These are phyloP conservation scores for Scaptomyza tumidula DNA, from an alignment of 2,888 invertebrate genomes.

Conservation along the genomic window DNA sequence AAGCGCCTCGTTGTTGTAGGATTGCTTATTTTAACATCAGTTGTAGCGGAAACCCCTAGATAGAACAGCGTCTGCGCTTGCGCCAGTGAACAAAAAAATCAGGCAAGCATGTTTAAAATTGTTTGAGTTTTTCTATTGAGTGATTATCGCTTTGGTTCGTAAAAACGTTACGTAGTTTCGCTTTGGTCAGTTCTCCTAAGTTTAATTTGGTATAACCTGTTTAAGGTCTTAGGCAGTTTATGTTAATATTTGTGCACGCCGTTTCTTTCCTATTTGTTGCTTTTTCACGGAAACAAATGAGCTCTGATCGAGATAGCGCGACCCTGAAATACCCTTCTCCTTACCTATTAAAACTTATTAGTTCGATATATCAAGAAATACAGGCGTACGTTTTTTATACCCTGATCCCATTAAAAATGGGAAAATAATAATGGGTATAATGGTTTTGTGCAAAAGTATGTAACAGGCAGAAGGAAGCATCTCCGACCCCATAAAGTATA, in stretches of 20 bases:
- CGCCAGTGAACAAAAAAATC: background rate
- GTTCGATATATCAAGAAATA: too few species aligned
- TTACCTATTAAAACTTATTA: too few species aligned
- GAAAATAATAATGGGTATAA: too few species aligned
- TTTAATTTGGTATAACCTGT: conserved; percentile 33
- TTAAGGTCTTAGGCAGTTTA: background rate
- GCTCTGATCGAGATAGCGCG: too few species aligned
- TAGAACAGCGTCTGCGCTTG: conserved; percentile 13
- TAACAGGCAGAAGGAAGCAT: too few species aligned
- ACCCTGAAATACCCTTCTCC: too few species aligned
- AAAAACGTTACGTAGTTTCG: conserved; percentile 16
- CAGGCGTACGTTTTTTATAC: too few species aligned
- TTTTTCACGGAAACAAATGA: background rate
- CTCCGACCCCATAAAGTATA: too few species aligned
- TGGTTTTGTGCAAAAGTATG: too few species aligned
- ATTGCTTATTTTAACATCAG: conserved; percentile 18
- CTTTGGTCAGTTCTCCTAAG: conserved; percentile 17
- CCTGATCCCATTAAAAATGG: too few species aligned
- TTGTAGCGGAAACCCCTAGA: background rate
- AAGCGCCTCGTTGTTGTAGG: conserved; percentile 45
- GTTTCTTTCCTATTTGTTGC: background rate
- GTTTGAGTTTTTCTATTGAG: conserved; percentile 16
- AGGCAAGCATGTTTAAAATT: conserved; percentile 20
- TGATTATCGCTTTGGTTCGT: background rate
- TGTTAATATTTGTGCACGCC: conserved; percentile 7